Evolutionary conservation across 2,797 vertebrate species (phyloP).

Genomic region (Pristis pectinata): DNA sequence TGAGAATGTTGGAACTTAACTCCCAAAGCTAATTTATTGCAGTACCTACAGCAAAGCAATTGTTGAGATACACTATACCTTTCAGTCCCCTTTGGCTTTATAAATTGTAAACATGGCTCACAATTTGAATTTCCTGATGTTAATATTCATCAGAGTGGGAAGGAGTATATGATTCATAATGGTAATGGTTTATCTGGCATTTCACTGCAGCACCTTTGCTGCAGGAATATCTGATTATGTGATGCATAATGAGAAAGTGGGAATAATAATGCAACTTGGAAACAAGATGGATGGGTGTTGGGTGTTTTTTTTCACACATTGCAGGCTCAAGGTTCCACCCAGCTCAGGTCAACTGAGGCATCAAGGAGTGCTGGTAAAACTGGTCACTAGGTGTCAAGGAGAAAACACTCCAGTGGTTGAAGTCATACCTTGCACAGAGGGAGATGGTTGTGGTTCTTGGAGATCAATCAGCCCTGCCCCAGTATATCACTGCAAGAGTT

Average conservation of each 20-base stretch:
- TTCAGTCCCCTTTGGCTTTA: background rate
- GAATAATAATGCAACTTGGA: background rate
- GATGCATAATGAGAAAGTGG: background rate
- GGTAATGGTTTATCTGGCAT: background rate
- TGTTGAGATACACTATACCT: background rate
- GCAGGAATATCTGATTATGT: background rate
- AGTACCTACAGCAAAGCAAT: background rate
- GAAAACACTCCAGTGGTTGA: too few species aligned
- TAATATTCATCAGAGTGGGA: background rate
- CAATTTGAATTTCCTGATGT: background rate
- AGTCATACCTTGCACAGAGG: too few species aligned
- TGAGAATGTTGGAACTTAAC: background rate
- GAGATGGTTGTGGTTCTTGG: too few species aligned
- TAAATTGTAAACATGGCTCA: background rate
- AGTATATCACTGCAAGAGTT: too few species aligned
- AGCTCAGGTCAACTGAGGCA: too few species aligned
- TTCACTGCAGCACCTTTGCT: background rate
- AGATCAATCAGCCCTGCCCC: too few species aligned
- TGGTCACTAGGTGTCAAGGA: too few species aligned
- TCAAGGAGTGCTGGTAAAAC: too few species aligned
- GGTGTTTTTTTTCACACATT: background rate
- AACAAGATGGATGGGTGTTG: background rate
- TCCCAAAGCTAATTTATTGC: background rate
- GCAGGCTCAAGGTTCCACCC: background rate
- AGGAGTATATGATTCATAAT: background rate